These are phyloP conservation scores for Ephydatia muelleri DNA, from an alignment of 37 sponge, comb jelly and placozoan species.

Conservation along the genomic window DNA sequence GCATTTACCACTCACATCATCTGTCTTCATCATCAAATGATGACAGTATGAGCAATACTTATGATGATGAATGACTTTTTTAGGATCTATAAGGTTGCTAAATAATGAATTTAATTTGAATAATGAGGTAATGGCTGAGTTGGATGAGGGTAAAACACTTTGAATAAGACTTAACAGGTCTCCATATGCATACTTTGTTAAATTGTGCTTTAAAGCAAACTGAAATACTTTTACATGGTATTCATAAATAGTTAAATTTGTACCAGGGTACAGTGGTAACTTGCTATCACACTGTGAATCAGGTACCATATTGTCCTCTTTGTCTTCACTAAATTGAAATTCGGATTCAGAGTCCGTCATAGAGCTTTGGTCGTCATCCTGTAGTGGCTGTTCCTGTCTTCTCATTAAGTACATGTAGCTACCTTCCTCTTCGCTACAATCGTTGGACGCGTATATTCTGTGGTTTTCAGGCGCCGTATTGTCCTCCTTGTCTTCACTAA, in stretches of 20 bases:
- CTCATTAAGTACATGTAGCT: background rate
- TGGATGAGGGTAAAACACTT: background rate
- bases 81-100: background rate
- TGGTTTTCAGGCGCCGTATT: background rate
- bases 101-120: background rate
- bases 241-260: constrained; percentile 1
- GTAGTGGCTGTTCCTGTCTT: background rate
- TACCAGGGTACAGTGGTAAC: constrained; percentile 1
- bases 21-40: background rate
- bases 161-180: background rate
- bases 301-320: background rate
- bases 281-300: background rate
- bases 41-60: background rate
- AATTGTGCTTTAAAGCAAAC: constrained; percentile 1
- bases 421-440: background rate
- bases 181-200: background rate
- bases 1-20: background rate
- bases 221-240: constrained; percentile 1
- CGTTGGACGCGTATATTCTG: background rate
- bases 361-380: background rate
- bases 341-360: background rate
- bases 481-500: background rate
- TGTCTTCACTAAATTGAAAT: constrained; percentile 1
- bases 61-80: background rate
- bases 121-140: background rate